phyloP scores from a whole-genome alignment of 2,797 vertebrate genomes.

The Propithecus deckenii region DNA sequence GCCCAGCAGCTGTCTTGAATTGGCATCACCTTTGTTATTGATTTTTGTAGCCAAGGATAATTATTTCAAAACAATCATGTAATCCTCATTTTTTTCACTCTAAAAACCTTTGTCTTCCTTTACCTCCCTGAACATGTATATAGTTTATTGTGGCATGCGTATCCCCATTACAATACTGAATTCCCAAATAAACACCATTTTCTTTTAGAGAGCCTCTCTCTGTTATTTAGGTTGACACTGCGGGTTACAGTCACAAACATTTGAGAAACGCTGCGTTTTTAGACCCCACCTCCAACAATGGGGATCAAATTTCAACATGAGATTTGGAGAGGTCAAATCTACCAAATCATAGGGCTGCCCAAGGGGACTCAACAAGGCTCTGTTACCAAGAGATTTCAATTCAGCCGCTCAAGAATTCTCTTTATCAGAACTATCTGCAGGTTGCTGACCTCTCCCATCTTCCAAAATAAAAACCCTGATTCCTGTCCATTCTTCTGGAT shows the following conservation, averaged over 20 bases:
- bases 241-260: background rate
- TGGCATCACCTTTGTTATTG: background rate
- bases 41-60: background rate
- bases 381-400: background rate
- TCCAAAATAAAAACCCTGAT: constrained; percentile 29
- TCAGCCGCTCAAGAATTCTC: background rate
- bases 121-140: background rate
- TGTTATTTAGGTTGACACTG: background rate
- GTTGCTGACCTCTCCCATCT: background rate
- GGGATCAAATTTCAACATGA: background rate
- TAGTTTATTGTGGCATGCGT: background rate
- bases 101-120: background rate
- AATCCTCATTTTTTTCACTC: background rate
- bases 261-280: background rate
- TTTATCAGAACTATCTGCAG: background rate
- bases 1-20: background rate
- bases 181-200: background rate
- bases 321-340: background rate
- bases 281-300: background rate
- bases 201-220: background rate
- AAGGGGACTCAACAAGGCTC: background rate
- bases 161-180: background rate
- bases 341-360: background rate
- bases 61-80: background rate
- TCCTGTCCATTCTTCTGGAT: constrained; percentile 58